phyloP scores from a whole-genome alignment of 2,113 vertebrate genomes.

The Taxidea taxus region DNA sequence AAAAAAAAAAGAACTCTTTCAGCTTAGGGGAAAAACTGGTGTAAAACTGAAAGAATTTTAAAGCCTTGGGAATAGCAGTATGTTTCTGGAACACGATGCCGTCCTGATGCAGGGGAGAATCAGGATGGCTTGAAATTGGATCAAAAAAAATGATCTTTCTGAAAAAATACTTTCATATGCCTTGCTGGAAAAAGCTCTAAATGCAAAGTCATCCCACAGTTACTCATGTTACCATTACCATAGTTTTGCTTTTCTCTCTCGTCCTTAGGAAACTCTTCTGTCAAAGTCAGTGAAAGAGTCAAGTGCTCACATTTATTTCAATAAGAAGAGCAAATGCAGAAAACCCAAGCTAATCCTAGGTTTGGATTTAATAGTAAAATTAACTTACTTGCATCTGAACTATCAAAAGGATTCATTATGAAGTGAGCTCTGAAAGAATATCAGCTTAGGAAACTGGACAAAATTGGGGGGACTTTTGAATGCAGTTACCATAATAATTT shows the following conservation, averaged over 20 bases:
- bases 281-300: neutral
- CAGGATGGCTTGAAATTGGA: constrained; percentile 60
- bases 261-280: constrained; percentile 44
- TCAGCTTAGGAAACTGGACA: neutral
- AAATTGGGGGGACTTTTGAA: neutral
- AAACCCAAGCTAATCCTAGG: constrained; percentile 32
- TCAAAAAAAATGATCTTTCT: constrained; percentile 61
- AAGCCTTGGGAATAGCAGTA: constrained; percentile 53
- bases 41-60: constrained; percentile 66
- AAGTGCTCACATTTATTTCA: neutral
- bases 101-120: constrained; percentile 53
- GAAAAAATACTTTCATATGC: constrained; percentile 47
- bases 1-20: too few relatives aligned
- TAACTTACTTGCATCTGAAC: neutral
- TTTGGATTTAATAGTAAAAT: neutral
- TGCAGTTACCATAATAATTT: neutral
- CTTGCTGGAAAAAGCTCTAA: neutral
- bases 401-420: neutral
- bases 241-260: constrained; percentile 38
- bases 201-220: constrained; percentile 14
- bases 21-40: constrained; percentile 65
- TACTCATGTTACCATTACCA: neutral
- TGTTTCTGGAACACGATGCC: constrained; percentile 63
- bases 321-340: neutral
- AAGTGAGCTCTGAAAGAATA: neutral